Base-by-base conservation (phyloP, 2,888 invertebrate genomes). In the Helleia helle region DNA sequence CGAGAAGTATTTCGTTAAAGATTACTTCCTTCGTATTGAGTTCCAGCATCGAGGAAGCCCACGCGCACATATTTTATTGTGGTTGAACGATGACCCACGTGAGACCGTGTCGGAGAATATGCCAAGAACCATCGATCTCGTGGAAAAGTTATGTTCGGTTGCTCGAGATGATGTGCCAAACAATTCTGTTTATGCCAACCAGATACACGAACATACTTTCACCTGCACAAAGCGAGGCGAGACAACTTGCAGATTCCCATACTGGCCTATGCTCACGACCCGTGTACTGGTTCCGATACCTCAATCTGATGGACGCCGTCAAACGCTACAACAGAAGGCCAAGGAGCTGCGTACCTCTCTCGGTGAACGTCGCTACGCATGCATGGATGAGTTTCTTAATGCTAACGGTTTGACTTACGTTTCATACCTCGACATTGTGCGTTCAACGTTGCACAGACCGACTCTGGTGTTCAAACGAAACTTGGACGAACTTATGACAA, bases 11-110 rank as follows among this genome's bases (percentile, higher is more conserved):
- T 48, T 34, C 8, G 58, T 63, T 51, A 50, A 37, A 41, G 51
- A 64, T 59, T 61, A 58, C 28, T 71, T 70, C 49, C 30, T 59
- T 52, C 48, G 63, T 2, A 63, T 69, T 46, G 66, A 72, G 47
- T 72, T 73, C 37, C 66, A 69, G 42, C 62, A 69, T 52, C 47
- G 56, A 41, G 71, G 66, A 47, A 69, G 68, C 44, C 67, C 71
- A 0, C 65, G 62, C 43, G 69, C 66, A 6, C 71, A 71, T 27
- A 63, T 68, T 51, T 53, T 72, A 22, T 3, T 71, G 46, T 75
- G 71, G 71, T 53, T 73, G 7, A 48, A 65, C 29, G 34, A 67
- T 36, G 71, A 58, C 34, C 68, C 68, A 51, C 55, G 14, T 38
- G 60, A 64, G 41, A 22, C 55, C 36, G 49, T 46, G 54, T 61